These are phyloP conservation scores for Lepidochitona cinerea DNA, from an alignment of 2,888 invertebrate genomes.

Conservation along the genomic window DNA sequence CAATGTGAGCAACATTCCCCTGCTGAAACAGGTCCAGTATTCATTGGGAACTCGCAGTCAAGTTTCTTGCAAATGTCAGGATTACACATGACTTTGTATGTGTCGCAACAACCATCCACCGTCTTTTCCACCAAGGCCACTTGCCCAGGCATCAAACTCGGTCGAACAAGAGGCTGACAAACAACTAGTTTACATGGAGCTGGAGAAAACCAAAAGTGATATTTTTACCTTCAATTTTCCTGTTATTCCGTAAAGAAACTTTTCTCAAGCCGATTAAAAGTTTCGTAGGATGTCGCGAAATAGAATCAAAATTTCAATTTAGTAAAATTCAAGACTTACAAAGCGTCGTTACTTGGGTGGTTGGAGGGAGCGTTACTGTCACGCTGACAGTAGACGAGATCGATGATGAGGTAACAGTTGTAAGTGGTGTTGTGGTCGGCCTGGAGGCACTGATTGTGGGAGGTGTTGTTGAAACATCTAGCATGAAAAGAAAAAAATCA, in stretches of 20 bases:
- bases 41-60: constrained; percentile 36
- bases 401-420: too few species aligned
- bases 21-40: constrained; percentile 24
- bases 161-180: constrained; percentile 35
- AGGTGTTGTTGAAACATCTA: background rate
- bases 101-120: constrained; percentile 43
- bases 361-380: background rate
- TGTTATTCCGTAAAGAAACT: too few species aligned
- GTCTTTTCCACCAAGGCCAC: constrained; percentile 32
- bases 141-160: constrained; percentile 41
- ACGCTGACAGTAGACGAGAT: background rate
- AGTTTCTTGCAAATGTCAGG: constrained; percentile 39
- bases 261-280: too few species aligned
- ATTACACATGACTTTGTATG: constrained; percentile 42
- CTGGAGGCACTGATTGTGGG: background rate
- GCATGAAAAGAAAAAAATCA: too few species aligned
- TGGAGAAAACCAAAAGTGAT: too few species aligned
- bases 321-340: too few species aligned
- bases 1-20: constrained; percentile 49
- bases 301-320: too few species aligned
- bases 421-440: background rate
- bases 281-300: too few species aligned
- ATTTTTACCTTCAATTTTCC: too few species aligned
- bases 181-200: constrained; percentile 26
- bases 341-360: background rate